Percentiles rank a stretch among this genome's conserved stretches.
These are phyloP conservation scores for Eumaeus atala DNA, from an alignment of 1,140 invertebrate genomes.

Conservation along the genomic window DNA sequence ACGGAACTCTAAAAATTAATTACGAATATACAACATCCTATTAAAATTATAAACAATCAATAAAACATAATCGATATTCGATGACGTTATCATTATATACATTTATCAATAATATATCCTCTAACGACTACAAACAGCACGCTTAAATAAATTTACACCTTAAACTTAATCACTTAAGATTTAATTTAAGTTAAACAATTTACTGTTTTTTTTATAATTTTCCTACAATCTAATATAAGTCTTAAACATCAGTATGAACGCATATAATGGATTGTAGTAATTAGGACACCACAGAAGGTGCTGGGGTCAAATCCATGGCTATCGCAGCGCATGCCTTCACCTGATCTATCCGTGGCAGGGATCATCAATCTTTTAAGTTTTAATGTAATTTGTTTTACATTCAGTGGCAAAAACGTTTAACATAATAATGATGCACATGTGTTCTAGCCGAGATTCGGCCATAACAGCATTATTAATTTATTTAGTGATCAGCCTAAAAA, in stretches of 20 bases:
- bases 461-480: too few species aligned
- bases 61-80: constrained; percentile 2
- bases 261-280: not conserved
- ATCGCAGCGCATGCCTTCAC: constrained; percentile 34
- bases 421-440: too few species aligned
- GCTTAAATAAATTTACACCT: constrained; percentile 7
- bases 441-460: too few species aligned
- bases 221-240: not conserved
- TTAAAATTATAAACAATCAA: not conserved
- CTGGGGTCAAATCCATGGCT: constrained; percentile 27
- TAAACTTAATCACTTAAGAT: not conserved
- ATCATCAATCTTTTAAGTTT: constrained; percentile 19
- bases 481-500: too few species aligned
- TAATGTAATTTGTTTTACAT: too few species aligned
- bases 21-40: not conserved
- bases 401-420: too few species aligned
- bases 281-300: constrained; percentile 8
- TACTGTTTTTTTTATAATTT: not conserved
- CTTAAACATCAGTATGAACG: not conserved
- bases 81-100: constrained; percentile 3
- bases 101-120: not conserved
- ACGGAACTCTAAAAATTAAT: not conserved
- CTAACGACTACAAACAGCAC: not conserved
- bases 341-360: constrained; percentile 25
- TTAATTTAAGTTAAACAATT: not conserved